These are phyloP conservation scores for Lapara coniferarum DNA, from an alignment of 2,888 invertebrate species.

Conservation along the genomic window DNA sequence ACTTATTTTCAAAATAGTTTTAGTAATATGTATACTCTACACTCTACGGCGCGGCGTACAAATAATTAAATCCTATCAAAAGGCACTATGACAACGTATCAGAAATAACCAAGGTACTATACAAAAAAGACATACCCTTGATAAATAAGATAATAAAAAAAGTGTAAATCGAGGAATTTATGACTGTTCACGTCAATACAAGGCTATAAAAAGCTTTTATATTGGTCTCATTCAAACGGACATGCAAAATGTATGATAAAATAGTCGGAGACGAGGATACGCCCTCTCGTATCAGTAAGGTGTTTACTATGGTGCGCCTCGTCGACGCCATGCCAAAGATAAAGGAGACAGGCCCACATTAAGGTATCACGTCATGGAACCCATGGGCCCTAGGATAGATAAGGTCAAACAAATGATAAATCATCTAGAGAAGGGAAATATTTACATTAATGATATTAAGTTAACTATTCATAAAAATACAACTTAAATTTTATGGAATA, in stretches of 20 bases:
- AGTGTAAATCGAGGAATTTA: slow-evolving; percentile 2
- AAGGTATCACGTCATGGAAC: neutral
- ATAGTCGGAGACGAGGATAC: slow-evolving; percentile 29
- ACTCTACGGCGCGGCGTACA: too few species aligned
- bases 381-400: neutral
- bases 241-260: slow-evolving; percentile 35
- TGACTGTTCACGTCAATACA: slow-evolving; percentile 11
- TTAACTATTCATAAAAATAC: too few species aligned
- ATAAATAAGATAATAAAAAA: slow-evolving; percentile 13
- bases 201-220: slow-evolving; percentile 14
- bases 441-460: too few species aligned
- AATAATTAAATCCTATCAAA: too few species aligned
- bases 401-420: neutral
- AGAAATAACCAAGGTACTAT: neutral
- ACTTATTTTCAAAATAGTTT: too few species aligned
- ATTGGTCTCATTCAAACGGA: slow-evolving; percentile 13
- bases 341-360: slow-evolving; percentile 33
- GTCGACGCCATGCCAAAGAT: slow-evolving; percentile 45
- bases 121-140: neutral
- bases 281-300: slow-evolving; percentile 30
- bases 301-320: slow-evolving; percentile 52
- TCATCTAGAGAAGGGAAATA: too few species aligned
- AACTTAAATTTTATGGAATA: too few species aligned
- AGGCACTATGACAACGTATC: too few species aligned
- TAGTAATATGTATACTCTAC: too few species aligned